A percentile compares a stretch with the other conserved stretches of the same genome.
phyloP scores from a whole-genome alignment of 2,888 invertebrate genomes.

The Plemyria rubiginata region DNA sequence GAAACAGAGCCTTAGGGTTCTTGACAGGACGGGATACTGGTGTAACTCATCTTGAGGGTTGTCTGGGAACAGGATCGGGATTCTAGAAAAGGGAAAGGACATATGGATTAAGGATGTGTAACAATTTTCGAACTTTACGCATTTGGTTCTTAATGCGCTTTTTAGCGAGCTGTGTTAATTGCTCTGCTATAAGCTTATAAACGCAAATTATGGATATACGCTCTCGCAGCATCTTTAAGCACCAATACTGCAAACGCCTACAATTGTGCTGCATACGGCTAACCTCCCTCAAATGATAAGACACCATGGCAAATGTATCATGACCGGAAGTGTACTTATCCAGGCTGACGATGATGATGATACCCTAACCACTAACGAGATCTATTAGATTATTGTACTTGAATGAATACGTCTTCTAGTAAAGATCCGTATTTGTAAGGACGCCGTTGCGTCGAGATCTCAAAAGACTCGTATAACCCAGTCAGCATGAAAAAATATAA shows the following conservation, averaged over 20 bases:
- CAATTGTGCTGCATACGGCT: too few relatives aligned
- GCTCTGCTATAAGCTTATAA: too few relatives aligned
- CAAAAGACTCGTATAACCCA: conserved; percentile 25
- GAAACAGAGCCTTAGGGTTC: neutral
- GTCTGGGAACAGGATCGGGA: conserved; percentile 6
- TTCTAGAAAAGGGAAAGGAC: conserved; percentile 9
- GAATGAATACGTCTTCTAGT: conserved; percentile 14
- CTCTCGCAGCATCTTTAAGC: too few relatives aligned
- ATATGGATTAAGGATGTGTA: neutral
- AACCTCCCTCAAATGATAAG: too few relatives aligned
- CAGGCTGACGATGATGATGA: neutral
- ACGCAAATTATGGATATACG: too few relatives aligned
- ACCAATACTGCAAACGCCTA: too few relatives aligned
- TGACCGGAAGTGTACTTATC: too few relatives aligned
- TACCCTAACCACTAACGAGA: neutral
- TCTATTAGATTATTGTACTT: conserved; percentile 2
- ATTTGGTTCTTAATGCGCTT: too few relatives aligned
- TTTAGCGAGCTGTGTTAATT: too few relatives aligned
- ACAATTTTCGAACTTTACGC: neutral
- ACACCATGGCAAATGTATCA: too few relatives aligned
- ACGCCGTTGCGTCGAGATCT: conserved; percentile 13
- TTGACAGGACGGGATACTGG: neutral
- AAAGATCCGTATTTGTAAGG: conserved; percentile 6
- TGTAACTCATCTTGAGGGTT: conserved; percentile 3
- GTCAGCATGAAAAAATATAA: conserved; percentile 28